Evolutionary conservation across 2,888 invertebrate genomes (phyloP), one percentile per base, ranked within the genome.

Genomic region (Epiblema foenella): DNA sequence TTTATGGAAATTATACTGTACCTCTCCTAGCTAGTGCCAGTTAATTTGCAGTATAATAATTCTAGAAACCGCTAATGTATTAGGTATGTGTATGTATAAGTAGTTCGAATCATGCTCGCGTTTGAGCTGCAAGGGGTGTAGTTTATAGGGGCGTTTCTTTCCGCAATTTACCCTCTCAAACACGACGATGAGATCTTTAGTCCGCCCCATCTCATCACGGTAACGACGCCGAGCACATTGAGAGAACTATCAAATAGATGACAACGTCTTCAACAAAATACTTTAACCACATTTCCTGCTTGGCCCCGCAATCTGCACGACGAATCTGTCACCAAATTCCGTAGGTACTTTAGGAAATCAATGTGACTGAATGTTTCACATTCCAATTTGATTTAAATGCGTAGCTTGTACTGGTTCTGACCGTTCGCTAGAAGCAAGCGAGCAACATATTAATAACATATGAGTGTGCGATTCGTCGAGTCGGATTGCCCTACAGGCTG

Each of bases 281-380:
- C 65, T 65, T 69, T 49, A 66, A 66, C 59, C 65, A 66, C 70
- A 33, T 71, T 62, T 67, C 59, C 69, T 64, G 51, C 33, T 54
- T 39, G 12, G 42, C 17, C 51, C 37, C 37, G 65, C 59, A 69
- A 73, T 69, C 52, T 73, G 39, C 29, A 46, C 29, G 18, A 33
- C 49, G 33, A 65, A 69, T 72, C 63, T 64, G 64, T 73, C 59
- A 74, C 73, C 62, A 68, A 75, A 73, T 76, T 75, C 75, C 70
- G 74, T n/a, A n/a, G n/a, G n/a, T 75, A 77, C 75, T 76, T 76
- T n/a, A n/a, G 46, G n/a, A 46, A n/a, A n/a, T n/a, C 46, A 46
- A 46, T n/a, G 46, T n/a, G 8, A 46, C n/a, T 46, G 7, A n/a
- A 46, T n/a, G 1, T 46, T 46, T 46, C n/a, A 46, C 46, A 46